Evolutionary conservation across 1,140 invertebrate genomes (phyloP).

Genomic region (Pantala flavescens): DNA sequence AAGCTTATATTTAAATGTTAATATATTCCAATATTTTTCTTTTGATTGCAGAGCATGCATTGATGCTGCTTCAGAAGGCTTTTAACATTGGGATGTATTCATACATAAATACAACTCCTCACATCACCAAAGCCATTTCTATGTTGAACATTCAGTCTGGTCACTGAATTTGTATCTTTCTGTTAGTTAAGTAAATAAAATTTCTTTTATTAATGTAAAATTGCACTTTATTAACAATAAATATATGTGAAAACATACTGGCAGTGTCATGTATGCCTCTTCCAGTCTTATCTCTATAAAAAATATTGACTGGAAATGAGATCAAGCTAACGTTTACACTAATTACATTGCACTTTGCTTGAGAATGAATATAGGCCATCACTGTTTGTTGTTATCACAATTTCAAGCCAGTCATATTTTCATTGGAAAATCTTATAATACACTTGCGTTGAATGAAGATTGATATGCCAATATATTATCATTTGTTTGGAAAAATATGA

Average conservation of each 20-base stretch:
- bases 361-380: too few species aligned
- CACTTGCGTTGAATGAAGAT: too few species aligned
- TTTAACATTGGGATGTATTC: constrained; percentile 73
- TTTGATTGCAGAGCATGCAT: constrained; percentile 59
- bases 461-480: too few species aligned
- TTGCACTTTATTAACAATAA: background rate
- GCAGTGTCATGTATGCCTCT: background rate
- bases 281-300: background rate
- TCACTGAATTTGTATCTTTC: constrained; percentile 40
- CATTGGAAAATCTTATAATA: too few species aligned
- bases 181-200: constrained; percentile 22
- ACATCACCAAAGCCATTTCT: constrained; percentile 66
- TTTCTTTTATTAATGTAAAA: background rate
- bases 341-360: too few species aligned
- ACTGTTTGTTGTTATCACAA: too few species aligned
- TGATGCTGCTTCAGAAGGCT: constrained; percentile 62
- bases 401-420: too few species aligned
- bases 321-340: too few species aligned
- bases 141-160: constrained; percentile 73
- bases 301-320: too few species aligned
- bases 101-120: constrained; percentile 62
- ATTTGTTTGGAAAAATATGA: too few species aligned
- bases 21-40: too few species aligned
- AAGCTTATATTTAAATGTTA: too few species aligned
- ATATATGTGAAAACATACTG: background rate